Percentiles rank a stretch among this genome's conserved stretches.
Evolutionary conservation across 2,113 vertebrate species (phyloP).

Genomic region (Ciconia stormi): DNA sequence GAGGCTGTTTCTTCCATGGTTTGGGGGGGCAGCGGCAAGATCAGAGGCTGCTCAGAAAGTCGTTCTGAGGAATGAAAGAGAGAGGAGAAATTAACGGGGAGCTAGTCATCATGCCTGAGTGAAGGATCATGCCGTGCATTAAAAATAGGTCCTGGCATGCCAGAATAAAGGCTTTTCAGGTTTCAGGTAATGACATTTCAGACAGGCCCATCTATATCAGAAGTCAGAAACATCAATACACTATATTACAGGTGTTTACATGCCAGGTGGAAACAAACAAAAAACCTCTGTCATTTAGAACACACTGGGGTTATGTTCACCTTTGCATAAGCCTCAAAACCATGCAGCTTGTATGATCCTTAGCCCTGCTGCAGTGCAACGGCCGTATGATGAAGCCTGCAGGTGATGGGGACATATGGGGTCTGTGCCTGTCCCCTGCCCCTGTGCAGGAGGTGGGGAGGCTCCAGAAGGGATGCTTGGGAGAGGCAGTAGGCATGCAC

Average conservation of each 20-base stretch:
- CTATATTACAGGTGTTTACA: neutral
- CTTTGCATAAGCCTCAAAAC: neutral
- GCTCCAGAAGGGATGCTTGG: neutral
- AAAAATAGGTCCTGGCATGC: neutral
- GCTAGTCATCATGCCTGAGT: neutral
- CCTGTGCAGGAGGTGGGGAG: neutral
- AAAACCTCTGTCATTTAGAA: neutral
- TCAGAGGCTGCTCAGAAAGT: neutral
- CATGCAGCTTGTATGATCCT: neutral
- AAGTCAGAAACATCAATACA: neutral
- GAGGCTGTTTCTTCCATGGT: neutral
- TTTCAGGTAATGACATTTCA: neutral
- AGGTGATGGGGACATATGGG: no score
- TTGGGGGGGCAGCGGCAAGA: neutral
- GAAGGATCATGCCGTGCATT: neutral
- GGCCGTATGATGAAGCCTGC: neutral
- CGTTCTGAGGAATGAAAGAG: neutral
- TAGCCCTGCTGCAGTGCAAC: neutral
- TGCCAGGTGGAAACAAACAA: neutral
- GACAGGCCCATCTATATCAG: neutral
- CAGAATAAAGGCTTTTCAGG: conserved; percentile 17
- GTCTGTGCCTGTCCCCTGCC: neutral
- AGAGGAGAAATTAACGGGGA: neutral
- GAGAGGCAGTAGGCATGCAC: neutral
- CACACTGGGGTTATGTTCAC: accelerated